Percentiles rank a stretch among this genome's conserved stretches.
Evolutionary conservation across 2,113 vertebrate genomes (phyloP).

Genomic region (Okapia johnstoni): DNA sequence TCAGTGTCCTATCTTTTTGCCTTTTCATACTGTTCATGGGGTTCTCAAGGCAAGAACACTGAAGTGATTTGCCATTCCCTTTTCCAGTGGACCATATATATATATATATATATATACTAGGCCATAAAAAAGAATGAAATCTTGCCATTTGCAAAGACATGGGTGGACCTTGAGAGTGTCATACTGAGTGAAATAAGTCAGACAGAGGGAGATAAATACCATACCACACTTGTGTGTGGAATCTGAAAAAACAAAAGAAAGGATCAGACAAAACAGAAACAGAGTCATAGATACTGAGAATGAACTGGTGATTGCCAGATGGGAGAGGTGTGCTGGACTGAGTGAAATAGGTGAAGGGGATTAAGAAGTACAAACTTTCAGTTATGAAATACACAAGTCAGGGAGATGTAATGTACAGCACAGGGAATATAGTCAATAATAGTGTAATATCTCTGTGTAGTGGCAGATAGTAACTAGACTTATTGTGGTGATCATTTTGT

Average conservation of each 20-base stretch:
- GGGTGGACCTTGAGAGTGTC: neutral
- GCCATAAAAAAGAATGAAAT: neutral
- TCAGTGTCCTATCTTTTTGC: too few species aligned
- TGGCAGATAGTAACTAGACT: neutral
- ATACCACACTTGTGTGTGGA: neutral
- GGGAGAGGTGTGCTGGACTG: neutral
- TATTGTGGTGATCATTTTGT: neutral
- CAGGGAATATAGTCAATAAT: neutral
- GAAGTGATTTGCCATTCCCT: too few species aligned
- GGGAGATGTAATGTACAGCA: too few species aligned
- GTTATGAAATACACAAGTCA: neutral
- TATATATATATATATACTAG: neutral
- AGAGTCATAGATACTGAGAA: neutral
- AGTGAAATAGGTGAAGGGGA: neutral
- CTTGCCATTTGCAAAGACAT: neutral
- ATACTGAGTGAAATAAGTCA: neutral
- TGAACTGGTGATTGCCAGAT: neutral
- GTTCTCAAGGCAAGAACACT: too few species aligned
- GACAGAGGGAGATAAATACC: neutral
- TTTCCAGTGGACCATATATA: too few species aligned
- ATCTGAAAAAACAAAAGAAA: neutral
- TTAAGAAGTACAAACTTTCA: neutral
- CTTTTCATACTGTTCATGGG: too few species aligned
- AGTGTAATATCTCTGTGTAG: neutral
- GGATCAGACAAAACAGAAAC: neutral